Percentiles rank a stretch among this genome's conserved stretches.
Evolutionary conservation across 2,113 vertebrate species (phyloP).

Genomic region (Nasalis larvatus): DNA sequence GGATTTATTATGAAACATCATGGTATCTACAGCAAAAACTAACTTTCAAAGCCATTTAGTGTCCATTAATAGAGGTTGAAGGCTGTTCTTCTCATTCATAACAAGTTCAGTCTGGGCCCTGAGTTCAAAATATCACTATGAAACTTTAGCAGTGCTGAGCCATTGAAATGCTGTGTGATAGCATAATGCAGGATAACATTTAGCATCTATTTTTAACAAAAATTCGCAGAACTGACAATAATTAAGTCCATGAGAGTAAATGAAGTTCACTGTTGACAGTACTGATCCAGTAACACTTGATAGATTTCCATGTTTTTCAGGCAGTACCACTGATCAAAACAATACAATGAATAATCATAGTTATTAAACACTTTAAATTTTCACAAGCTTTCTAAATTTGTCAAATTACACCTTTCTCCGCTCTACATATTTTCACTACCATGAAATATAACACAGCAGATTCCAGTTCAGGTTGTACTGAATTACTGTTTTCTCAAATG

Average conservation of each 20-base stretch:
- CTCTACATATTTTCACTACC: not conserved
- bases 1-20: not conserved
- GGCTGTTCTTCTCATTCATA: not conserved
- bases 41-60: not conserved
- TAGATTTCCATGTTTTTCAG: not conserved
- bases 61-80: not conserved
- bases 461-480: not conserved
- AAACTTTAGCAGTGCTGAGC: not conserved
- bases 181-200: not conserved
- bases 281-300: not conserved
- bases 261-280: not conserved
- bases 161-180: not conserved
- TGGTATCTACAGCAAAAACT: not conserved
- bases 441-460: not conserved
- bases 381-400: not conserved
- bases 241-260: not conserved
- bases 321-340: not conserved
- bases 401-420: not conserved
- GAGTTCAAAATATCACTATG: not conserved
- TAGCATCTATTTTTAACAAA: not conserved
- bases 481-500: not conserved
- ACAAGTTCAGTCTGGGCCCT: not conserved
- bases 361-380: not conserved
- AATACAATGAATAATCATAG: not conserved
- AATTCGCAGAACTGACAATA: not conserved